A percentile compares a stretch with the other conserved stretches of the same genome.
phyloP scores from a whole-genome alignment of 2,113 vertebrate species.

The Hippocampus abdominalis region DNA sequence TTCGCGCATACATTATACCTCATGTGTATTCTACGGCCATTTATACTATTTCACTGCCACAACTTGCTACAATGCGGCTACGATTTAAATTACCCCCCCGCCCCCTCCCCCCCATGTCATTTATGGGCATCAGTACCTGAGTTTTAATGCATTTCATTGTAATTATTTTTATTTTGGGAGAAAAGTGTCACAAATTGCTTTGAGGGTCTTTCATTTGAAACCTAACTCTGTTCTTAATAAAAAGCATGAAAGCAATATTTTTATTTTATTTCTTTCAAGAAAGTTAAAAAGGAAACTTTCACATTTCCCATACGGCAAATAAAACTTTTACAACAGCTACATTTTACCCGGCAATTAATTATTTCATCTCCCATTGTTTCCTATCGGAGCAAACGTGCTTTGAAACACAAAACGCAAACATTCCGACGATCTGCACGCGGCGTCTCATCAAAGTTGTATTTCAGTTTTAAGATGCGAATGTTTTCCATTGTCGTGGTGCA shows the following conservation, averaged over 20 bases:
- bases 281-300: neutral
- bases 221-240: too few species aligned
- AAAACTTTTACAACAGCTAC: neutral
- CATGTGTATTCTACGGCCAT: too few species aligned
- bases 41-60: too few species aligned
- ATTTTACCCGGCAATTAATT: neutral
- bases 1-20: too few species aligned
- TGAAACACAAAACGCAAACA: neutral
- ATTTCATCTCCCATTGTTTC: neutral
- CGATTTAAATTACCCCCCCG: too few species aligned
- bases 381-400: neutral
- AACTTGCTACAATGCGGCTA: too few species aligned
- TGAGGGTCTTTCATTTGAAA: too few species aligned
- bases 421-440: neutral
- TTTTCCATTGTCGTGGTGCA: neutral
- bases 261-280: neutral
- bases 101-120: too few species aligned
- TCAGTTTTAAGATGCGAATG: constrained; percentile 5
- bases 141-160: too few species aligned
- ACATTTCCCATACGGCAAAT: neutral
- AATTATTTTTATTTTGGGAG: too few species aligned
- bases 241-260: neutral
- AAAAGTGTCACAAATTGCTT: too few species aligned
- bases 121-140: too few species aligned
- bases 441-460: neutral